Evolutionary conservation across 2,797 vertebrate genomes (phyloP), one percentile per base, ranked within the genome.

Genomic region (Chloroceryle amazona): DNA sequence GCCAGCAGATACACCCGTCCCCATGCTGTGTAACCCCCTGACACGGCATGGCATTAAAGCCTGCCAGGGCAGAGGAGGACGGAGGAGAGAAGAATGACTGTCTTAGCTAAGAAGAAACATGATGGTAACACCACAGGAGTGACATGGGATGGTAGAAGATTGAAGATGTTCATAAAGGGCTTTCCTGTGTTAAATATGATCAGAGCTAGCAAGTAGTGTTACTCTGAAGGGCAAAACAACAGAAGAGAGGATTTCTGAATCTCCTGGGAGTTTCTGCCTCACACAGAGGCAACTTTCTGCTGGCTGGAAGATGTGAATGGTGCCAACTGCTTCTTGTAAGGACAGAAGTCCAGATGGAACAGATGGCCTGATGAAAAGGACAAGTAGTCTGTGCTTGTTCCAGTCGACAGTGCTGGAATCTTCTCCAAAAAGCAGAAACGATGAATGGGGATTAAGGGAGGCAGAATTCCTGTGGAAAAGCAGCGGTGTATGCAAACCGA

Each of bases 331-430:
- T 95, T 89, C 88, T 90, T 71, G 31, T 57, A 86, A 70, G 78
- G 86, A 95, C 61, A 60, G 88, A 9, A 82, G 86, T 80, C 88
- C 95, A 96, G 88, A 96, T 95, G 91, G 81, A 93, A 82, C 91
- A 97, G 95, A 95, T 21, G 25, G 90, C 37, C 71, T 80, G 82
- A 94, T 90, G 85, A 97, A 95, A 96, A 96, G 74, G 86, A 96
- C 93, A 94, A 97, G 74, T 31, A 86, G 88, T 67, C 60, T 89
- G 80, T 73, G 67, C 75, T 78, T 22, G 4, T 58, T 93, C 57
- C 78, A 96, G 86, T 67, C 4, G 0, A 51, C 67, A 47, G 83
- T 9, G 1, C 74, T 81, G 83, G 61, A 96, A 92, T 90, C 90
- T 73, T 93, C 93, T 65, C 74, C 86, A 74, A 86, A 95, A 94